Percentiles rank a stretch among this genome's conserved stretches.
Conservation (phyloP, 2,888 invertebrate species). For the Drosophila robusta region DNA sequence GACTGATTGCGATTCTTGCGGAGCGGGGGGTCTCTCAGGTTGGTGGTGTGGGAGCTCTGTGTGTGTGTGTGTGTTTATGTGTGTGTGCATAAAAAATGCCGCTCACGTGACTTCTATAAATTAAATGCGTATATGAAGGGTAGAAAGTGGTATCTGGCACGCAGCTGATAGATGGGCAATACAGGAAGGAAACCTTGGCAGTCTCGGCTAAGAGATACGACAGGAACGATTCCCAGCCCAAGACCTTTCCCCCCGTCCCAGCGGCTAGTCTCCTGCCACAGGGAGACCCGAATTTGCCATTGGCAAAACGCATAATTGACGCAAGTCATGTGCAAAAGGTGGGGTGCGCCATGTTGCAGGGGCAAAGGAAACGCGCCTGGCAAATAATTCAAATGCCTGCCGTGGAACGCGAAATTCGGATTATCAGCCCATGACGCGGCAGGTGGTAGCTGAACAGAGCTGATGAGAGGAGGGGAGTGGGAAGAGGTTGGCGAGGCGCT, state of each 20-base stretch:
- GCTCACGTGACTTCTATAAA: conserved; percentile 77
- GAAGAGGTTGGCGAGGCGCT: neutral
- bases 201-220: conserved; percentile 7
- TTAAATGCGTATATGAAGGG: conserved; percentile 56
- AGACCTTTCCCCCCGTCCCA: neutral
- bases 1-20: conserved; percentile 43
- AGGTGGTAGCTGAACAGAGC: conserved; percentile 16
- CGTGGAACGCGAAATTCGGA: conserved; percentile 41
- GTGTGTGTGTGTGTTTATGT: conserved; percentile 25
- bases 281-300: conserved; percentile 15
- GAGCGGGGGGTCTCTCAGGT: neutral
- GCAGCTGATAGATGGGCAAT: conserved; percentile 27
- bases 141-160: conserved; percentile 29
- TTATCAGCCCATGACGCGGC: conserved; percentile 51
- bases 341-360: no score
- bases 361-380: neutral
- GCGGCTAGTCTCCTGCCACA: neutral
- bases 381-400: conserved; percentile 45
- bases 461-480: neutral
- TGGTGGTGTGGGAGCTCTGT: neutral
- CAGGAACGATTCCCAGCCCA: neutral
- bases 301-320: conserved; percentile 59
- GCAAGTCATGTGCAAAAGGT: conserved; percentile 63
- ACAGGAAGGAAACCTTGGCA: conserved; percentile 44
- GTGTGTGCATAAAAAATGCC: conserved; percentile 64